These are phyloP conservation scores for Drosophila subquinaria DNA, from an alignment of 2,888 invertebrate species.

Conservation along the genomic window DNA sequence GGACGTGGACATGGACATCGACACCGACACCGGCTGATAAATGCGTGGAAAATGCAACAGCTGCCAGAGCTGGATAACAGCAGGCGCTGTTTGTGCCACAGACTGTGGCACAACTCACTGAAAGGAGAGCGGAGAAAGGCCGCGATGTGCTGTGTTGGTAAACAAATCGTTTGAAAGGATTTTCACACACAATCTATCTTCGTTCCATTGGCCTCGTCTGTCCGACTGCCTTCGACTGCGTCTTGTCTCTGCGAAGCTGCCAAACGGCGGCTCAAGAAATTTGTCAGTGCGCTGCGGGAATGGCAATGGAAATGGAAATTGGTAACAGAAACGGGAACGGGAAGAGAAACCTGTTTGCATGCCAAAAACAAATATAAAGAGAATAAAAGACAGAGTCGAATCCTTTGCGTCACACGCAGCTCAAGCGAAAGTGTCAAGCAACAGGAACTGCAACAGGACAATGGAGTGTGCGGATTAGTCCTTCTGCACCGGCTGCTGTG, in stretches of 20 bases:
- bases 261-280: constrained; percentile 57
- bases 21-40: constrained; percentile 72
- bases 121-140: constrained; percentile 48
- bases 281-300: constrained; percentile 59
- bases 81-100: constrained; percentile 36
- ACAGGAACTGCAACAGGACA: constrained; percentile 45
- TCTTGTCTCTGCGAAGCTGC: constrained; percentile 29
- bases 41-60: constrained; percentile 82
- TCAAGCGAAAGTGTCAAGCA: constrained; percentile 61
- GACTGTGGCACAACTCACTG: constrained; percentile 9
- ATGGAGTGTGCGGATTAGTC: constrained; percentile 46
- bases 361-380: constrained; percentile 20
- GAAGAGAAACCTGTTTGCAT: constrained; percentile 48
- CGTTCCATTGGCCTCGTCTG: constrained; percentile 51
- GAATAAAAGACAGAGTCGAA: constrained; percentile 37
- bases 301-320: constrained; percentile 10
- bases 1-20: constrained; percentile 63
- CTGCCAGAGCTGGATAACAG: constrained; percentile 77
- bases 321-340: neutral
- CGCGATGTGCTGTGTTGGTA: constrained; percentile 71
- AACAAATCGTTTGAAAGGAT: constrained; percentile 82
- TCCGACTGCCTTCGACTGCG: constrained; percentile 18
- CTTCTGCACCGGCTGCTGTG: constrained; percentile 44
- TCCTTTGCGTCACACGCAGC: constrained; percentile 58
- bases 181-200: constrained; percentile 82